Base-by-base conservation (phyloP, 2,113 vertebrate species). In the Catharus bicknelli region DNA sequence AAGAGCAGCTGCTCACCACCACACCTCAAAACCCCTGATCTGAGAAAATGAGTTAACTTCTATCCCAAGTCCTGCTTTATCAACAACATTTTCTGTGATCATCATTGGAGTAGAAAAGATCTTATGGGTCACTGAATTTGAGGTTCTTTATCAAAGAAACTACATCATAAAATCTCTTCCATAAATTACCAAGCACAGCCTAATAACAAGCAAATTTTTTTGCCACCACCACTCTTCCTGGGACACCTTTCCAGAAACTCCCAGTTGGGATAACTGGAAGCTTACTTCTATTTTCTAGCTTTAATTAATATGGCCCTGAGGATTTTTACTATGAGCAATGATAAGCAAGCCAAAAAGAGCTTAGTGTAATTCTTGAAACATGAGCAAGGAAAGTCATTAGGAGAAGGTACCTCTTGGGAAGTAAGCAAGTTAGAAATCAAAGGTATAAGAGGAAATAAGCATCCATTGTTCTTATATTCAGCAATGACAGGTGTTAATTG, bases 331-430 rank as follows among this genome's bases (percentile, higher is more conserved):
- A 63, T 1, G 2, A 95, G 43, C 30, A 77, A 77, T 55, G 78
- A 91, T 83, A 90, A 94, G 67, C 70, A 90, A 92, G 84, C 51
- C 55, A 69, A 87, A 85, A 93, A 87, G 54, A 95, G 58, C 45
- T 84, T 79, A 74, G 22, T 83, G 91, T 92, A 91, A 92, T 91
- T 96, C 75, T 88, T 16, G 1, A 73, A 94, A 95, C 67, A 55
- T 40, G 68, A 92, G 30, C 59, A 62, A 85, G 69, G 43, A 94
- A 73, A 83, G 59, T 94, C 78, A 87, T 86, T 88, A 92, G 42
- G 23, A 87, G 67, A 90, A 87, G 45, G 29, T 48, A 80, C 27
- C 86, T 94, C 89, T 85, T 77, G 91, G 70, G 86, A 96, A 95
- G 88, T 30, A 85, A 88, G 62, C 62, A 85, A 92, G 57, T 51